Conservation (phyloP, 2,797 vertebrate genomes). For the Apogon hyalosoma region DNA sequence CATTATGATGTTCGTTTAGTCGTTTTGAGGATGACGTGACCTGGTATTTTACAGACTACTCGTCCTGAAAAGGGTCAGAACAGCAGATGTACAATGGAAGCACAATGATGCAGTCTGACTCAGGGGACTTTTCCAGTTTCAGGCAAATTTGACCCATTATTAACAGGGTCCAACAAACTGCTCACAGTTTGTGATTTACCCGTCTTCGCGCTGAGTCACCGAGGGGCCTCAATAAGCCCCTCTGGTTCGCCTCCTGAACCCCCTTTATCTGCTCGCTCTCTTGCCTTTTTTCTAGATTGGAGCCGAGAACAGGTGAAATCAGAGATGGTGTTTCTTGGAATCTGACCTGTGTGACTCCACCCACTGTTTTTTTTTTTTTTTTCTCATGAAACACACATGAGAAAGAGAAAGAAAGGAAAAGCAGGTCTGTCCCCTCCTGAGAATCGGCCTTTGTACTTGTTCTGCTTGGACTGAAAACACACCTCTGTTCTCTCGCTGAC, state of each 20-base stretch:
- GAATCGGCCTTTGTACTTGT: slow-evolving; percentile 67
- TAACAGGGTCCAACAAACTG: slow-evolving; percentile 1
- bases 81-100: slow-evolving; percentile 6
- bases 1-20: neutral
- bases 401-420: slow-evolving; percentile 35
- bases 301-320: slow-evolving; percentile 69
- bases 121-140: slow-evolving; percentile 35
- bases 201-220: slow-evolving; percentile 57
- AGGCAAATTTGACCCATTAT: slow-evolving; percentile 16
- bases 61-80: slow-evolving; percentile 28
- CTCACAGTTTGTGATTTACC: neutral
- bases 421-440: slow-evolving; percentile 54
- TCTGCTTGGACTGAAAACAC: slow-evolving; percentile 36
- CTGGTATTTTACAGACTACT: neutral
- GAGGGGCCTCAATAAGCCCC: slow-evolving; percentile 12
- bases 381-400: slow-evolving; percentile 25
- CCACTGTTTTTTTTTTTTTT: slow-evolving; percentile 28
- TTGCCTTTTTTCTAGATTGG: slow-evolving; percentile 5
- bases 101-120: slow-evolving; percentile 59
- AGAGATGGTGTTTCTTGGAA: slow-evolving; percentile 66
- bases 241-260: slow-evolving; percentile 50
- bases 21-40: neutral
- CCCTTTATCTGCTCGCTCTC: slow-evolving; percentile 8
- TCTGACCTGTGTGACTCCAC: slow-evolving; percentile 60
- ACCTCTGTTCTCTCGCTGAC: slow-evolving; percentile 54